Base-by-base conservation (phyloP, 2,113 vertebrate genomes). In the Indicator indicator region DNA sequence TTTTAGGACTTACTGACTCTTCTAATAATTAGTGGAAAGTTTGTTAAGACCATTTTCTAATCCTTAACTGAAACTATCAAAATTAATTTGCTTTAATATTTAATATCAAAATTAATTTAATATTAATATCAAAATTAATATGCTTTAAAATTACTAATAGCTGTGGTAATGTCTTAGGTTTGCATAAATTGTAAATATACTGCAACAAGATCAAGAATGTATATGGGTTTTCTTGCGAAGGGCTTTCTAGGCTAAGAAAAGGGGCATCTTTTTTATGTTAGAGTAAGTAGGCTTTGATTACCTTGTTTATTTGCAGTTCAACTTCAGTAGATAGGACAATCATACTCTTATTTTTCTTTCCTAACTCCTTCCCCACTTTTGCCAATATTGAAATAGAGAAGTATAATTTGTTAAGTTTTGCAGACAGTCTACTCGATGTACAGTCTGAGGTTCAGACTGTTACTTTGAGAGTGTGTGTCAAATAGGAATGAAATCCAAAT, bases 231-330 rank as follows among this genome's bases (percentile, higher is more conserved):
- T 16, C 46, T 44, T 50, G n/a, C 36, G 6, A 82, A 58, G 46
- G 42, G 42, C 42, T 44, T 44, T 44, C 28, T 80, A 46, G 18
- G 6, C 36, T 83, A 54, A 77, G 60, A 56, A 74, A 76, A 56
- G 33, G n/a, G 13, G 40, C 44, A 50, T 54, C 36, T 52, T 70
- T 70, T 67, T 84, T 76, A n/a, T 87, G 92, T 67, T 85, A 44
- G 13, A 83, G 5, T 56, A 84, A 82, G n/a, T 73, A 86, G 36
- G 26, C 68, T 87, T 82, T 83, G 83, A 77, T 89, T 76, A 73
- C 52, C 55, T 85, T 82, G 64, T 58, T 77, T 91, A 58, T 88
- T 94, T 94, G 80, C 83, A 89, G 19, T 78, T 88, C 86, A 88
- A 84, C n/a, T 44, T 96, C 56, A 40, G 11, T 28, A 88, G 64